phyloP scores from a whole-genome alignment of 2,888 invertebrate species.

The Lathronympha strigana region DNA sequence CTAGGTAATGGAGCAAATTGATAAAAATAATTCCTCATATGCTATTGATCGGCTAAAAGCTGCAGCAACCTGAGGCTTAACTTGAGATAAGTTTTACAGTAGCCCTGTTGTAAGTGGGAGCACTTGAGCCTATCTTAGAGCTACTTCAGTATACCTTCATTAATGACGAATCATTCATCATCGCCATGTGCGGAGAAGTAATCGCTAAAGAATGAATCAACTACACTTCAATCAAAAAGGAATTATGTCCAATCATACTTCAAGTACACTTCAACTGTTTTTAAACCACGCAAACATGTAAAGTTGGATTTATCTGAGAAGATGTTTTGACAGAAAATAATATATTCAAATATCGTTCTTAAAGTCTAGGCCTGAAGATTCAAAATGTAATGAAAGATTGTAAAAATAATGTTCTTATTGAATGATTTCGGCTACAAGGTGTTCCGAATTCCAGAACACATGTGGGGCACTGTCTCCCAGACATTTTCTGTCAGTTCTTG shows the following conservation, averaged over 20 bases:
- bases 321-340: not conserved
- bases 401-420: not conserved
- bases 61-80: conserved; percentile 22
- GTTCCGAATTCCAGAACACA: conserved; percentile 55
- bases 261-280: not conserved
- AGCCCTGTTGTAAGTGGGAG: conserved; percentile 33
- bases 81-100: conserved; percentile 21
- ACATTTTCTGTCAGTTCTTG: conserved; percentile 54
- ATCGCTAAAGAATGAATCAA: conserved; percentile 48
- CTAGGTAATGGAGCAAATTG: too few species aligned
- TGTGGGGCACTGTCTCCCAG: conserved; percentile 51
- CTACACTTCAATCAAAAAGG: conserved; percentile 32
- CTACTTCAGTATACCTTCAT: conserved; percentile 33
- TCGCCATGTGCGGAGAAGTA: conserved; percentile 35
- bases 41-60: not conserved
- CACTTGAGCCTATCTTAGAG: conserved; percentile 30
- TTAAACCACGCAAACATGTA: not conserved
- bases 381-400: conserved; percentile 25
- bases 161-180: conserved; percentile 37
- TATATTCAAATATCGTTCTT: not conserved
- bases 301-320: not conserved
- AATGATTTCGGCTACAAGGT: conserved; percentile 44
- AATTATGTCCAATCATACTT: not conserved
- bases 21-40: not conserved
- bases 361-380: not conserved